Base-by-base conservation (phyloP, 2,888 invertebrate species). In the Ashinkailepas kermadecensis region DNA sequence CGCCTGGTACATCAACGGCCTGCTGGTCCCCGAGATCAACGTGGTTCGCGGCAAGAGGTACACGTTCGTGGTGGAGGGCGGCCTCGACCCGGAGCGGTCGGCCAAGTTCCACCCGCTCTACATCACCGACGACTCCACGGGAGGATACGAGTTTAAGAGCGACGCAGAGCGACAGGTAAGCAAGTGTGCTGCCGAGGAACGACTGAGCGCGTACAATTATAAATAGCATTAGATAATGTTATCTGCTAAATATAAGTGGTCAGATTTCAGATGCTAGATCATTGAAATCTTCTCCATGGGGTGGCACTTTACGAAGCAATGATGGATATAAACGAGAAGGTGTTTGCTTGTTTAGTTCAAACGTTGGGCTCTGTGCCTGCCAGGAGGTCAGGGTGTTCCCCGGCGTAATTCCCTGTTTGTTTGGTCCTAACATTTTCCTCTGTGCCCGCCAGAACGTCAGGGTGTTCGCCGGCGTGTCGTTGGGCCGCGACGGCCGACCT, bases 1-100 rank as follows among this genome's bases (percentile, higher is more conserved):
- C 84, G 94, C 95, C 25, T 96, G 95, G 95, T 97, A 95, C 89
- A 92, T 97, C 86, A 96, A 97, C 88, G 95, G 95, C 86, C 89
- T 92, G 84, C 90, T 97, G 39, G 95, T 96, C 84, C 97, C 97
- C 0, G 96, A 96, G 88, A 89, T 97, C 59, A 93, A 93, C 81
- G 93, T 97, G 83, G 94, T 95, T 87, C 90, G 96, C 79, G 96
- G 95, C 4, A 91, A 92, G 86, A 94, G 93, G 0, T 96, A 96
- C 88, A 93, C 92, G 62, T 96, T 96, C 87, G 87, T 91, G 56
- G 93, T 96, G 0, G 96, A 96, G 88, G 95, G 95, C 67, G 97
- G 96, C 39, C 89, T 91, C 70, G 91, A 96, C 87, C 91, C 94
- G 0, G 92, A 92, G 54, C 89, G 91, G 70, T 93, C 95, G 0